Evolutionary conservation across 2,888 invertebrate genomes (phyloP).

Genomic region (Trimorus sp.): DNA sequence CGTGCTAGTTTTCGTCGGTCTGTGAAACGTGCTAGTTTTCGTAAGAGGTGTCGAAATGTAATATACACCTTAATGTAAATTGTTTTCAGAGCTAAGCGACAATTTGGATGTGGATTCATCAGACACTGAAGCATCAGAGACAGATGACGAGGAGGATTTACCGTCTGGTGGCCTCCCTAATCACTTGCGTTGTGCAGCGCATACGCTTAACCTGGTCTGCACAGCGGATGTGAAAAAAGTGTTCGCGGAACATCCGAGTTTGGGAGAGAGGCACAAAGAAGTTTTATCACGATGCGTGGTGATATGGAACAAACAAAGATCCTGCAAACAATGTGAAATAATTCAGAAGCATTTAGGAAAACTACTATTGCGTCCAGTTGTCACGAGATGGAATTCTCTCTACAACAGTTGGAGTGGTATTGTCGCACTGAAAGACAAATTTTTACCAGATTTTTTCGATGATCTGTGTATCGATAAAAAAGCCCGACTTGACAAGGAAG

Average conservation of each 20-base stretch:
- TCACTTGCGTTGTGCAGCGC: not conserved
- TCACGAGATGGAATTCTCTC: not conserved
- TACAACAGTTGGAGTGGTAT: not conserved
- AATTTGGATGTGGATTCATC: no score
- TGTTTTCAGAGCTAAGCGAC: no score
- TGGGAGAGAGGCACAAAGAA: not conserved
- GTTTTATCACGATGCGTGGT: not conserved
- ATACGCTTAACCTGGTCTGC: not conserved
- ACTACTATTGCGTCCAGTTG: not conserved
- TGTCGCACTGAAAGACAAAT: not conserved
- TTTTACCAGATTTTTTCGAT: not conserved
- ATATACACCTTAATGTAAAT: no score
- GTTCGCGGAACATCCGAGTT: not conserved
- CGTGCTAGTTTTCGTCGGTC: no score
- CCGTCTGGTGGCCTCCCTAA: not conserved
- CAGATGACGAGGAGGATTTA: no score
- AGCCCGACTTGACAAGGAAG: not conserved
- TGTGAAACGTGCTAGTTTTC: no score
- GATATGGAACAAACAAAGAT: not conserved
- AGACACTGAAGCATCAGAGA: no score
- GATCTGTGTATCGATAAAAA: not conserved
- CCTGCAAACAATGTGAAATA: slow-evolving; percentile 16
- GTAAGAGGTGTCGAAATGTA: no score
- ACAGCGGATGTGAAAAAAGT: slow-evolving; percentile 1
- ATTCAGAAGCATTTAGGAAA: not conserved